These are phyloP conservation scores for Scelioninae gen. 2 DNA, from an alignment of 2,888 invertebrate genomes.

Conservation along the genomic window DNA sequence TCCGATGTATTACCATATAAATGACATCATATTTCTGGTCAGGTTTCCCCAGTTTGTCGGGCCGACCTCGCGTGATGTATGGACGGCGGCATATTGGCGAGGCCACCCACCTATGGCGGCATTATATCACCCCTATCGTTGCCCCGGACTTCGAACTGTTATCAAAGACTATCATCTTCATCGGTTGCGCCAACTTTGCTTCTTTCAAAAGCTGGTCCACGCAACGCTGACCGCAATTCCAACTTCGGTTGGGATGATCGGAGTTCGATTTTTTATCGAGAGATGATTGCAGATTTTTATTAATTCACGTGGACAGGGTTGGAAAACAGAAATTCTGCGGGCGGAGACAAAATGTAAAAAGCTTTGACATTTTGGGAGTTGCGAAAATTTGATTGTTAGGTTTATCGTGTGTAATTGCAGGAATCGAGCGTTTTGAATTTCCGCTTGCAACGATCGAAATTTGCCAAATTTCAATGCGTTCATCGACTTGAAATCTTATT, in stretches of 20 bases:
- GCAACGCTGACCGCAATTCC: not conserved
- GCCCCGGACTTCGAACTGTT: constrained; percentile 59
- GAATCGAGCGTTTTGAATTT: too few species aligned
- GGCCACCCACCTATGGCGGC: constrained; percentile 62
- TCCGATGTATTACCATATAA: constrained; percentile 76
- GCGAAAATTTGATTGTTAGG: too few species aligned
- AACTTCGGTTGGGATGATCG: not conserved
- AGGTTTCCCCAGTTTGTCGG: constrained; percentile 75
- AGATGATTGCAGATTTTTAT: too few species aligned
- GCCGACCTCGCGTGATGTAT: constrained; percentile 73
- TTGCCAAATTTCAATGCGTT: too few species aligned
- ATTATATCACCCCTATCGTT: constrained; percentile 63
- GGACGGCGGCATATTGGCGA: constrained; percentile 75
- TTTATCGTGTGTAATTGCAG: too few species aligned
- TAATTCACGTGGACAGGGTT: too few species aligned
- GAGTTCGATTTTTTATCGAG: too few species aligned
- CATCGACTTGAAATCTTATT: too few species aligned
- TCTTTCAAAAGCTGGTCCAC: not conserved
- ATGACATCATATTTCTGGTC: constrained; percentile 76
- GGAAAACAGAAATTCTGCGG: too few species aligned
- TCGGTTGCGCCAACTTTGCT: constrained; percentile 32
- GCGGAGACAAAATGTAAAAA: too few species aligned
- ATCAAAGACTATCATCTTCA: constrained; percentile 50
- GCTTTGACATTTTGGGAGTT: too few species aligned
- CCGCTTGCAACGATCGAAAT: too few species aligned